Percentiles rank a stretch among this genome's conserved stretches.
These are phyloP conservation scores for Wiebesia pumilae DNA, from an alignment of 1,140 invertebrate species.

Conservation along the genomic window DNA sequence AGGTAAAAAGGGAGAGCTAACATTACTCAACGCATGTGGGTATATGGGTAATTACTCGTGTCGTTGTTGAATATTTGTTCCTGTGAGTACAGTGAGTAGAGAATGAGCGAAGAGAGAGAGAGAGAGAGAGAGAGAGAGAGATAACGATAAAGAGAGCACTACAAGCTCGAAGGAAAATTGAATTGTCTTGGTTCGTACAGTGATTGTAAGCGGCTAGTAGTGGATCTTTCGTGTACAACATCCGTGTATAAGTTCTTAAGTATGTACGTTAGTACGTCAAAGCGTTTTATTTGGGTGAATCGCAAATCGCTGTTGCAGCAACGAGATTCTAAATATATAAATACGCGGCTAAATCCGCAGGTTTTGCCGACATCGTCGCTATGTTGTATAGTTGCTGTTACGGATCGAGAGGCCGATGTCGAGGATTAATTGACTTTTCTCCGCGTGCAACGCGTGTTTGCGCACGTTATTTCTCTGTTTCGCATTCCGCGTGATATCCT, in stretches of 20 bases:
- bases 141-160: not conserved
- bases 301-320: not conserved
- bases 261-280: not conserved
- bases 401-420: not conserved
- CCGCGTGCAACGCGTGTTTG: not conserved
- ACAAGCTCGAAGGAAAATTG: constrained; percentile 3
- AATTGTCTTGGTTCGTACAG: constrained; percentile 15
- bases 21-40: constrained; percentile 11
- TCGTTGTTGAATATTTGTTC: constrained; percentile 52
- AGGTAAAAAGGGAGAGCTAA: not conserved
- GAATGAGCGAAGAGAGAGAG: constrained; percentile 2
- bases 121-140: not conserved
- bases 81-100: constrained; percentile 18
- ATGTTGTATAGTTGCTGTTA: not conserved
- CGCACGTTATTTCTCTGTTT: not conserved
- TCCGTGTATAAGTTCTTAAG: not conserved
- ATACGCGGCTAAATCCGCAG: not conserved
- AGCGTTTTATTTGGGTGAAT: not conserved
- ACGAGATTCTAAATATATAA: not conserved
- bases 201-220: not conserved
- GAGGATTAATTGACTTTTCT: constrained; percentile 34
- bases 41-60: constrained; percentile 47
- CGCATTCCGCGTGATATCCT: not conserved
- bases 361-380: not conserved
- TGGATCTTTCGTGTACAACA: not conserved